Percentiles rank a stretch among this genome's conserved stretches.
These are phyloP conservation scores for Agrypnia vestita DNA, from an alignment of 1,140 invertebrate species.

Conservation along the genomic window DNA sequence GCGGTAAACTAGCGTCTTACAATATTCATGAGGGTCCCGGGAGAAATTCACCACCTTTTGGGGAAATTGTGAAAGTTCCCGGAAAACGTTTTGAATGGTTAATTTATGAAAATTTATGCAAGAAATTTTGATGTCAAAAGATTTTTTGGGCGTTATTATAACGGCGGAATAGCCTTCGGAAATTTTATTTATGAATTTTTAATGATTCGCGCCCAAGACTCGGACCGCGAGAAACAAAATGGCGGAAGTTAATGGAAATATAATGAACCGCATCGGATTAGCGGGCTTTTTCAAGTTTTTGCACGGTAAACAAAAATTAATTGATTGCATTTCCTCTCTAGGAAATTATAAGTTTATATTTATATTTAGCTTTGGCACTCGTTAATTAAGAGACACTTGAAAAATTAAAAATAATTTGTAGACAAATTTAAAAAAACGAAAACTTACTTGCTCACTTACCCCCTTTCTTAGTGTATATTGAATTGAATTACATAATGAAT, in stretches of 20 bases:
- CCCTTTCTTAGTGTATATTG: too few relatives aligned
- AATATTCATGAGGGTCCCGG: conserved; percentile 56
- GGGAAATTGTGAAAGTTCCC: conserved; percentile 51
- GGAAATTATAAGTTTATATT: too few relatives aligned
- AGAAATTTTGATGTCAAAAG: conserved; percentile 50
- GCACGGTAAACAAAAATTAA: too few relatives aligned
- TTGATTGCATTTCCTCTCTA: too few relatives aligned
- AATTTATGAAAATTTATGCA: conserved; percentile 57
- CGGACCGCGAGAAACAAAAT: conserved; percentile 2
- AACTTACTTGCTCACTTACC: too few relatives aligned
- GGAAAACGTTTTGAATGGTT: conserved; percentile 50
- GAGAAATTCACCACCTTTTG: conserved; percentile 47
- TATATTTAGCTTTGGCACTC: too few relatives aligned
- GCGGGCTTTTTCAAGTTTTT: background rate
- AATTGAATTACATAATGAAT: too few relatives aligned
- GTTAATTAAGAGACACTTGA: too few relatives aligned
- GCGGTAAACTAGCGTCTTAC: conserved; percentile 48
- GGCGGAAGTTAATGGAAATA: background rate
- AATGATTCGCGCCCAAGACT: conserved; percentile 4
- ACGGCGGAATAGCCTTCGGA: conserved; percentile 22
- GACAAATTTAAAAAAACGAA: too few relatives aligned
- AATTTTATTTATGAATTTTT: conserved; percentile 53
- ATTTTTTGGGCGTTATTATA: conserved; percentile 48
- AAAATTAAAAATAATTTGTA: too few relatives aligned
- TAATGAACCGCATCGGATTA: conserved; percentile 1